Evolutionary conservation across 2,888 invertebrate species (phyloP), one percentile per base, ranked within the genome.

Genomic region (Ceraclea dissimilis): DNA sequence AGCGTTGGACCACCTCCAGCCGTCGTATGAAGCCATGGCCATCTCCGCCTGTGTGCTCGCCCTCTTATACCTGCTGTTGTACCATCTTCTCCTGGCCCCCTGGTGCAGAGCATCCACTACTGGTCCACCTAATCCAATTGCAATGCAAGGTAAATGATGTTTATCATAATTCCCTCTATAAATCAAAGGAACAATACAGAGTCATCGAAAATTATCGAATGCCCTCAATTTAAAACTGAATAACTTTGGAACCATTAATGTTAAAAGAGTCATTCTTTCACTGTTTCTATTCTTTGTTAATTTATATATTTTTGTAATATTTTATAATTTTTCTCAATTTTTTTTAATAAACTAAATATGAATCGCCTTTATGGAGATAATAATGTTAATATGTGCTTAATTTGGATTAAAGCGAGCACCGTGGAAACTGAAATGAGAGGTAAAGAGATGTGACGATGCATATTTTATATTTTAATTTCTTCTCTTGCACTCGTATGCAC

Each of bases 41-140:
- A 75, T 84, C 46, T 75, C 79, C 2, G 82, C 88, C 20, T 81
- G 86, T 31, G 67, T 82, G 39, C 75, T 83, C 17, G 86, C 88
- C 0, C 75, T 80, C 0, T 62, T 83, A 2, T 90, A 90, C 71
- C 85, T 90, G 63, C 71, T 83, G 26, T 69, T 85, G 1, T 90
- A 90, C 69, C 88, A 90, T 68, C 78, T 85, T 66, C 76, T 87
- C 66, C 71, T 90, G 65, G 87, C 87, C 52, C 88, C 88, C 34
- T 78, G 83, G 57, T 89, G 87, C 70, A 82, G 83, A 50, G 82
- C 88, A 26, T 82, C 83, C 63, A 76, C 84, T 21, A 81, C 81
- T 21, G 79, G 85, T 13, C 79, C 82, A 63, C 85, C 86, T 49
- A 78, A 80, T 43, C 79, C 80, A 31, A 80, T 83, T 33, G 72